These are phyloP conservation scores for Dipus sagitta DNA, from an alignment of 2,797 vertebrate genomes.

Conservation along the genomic window DNA sequence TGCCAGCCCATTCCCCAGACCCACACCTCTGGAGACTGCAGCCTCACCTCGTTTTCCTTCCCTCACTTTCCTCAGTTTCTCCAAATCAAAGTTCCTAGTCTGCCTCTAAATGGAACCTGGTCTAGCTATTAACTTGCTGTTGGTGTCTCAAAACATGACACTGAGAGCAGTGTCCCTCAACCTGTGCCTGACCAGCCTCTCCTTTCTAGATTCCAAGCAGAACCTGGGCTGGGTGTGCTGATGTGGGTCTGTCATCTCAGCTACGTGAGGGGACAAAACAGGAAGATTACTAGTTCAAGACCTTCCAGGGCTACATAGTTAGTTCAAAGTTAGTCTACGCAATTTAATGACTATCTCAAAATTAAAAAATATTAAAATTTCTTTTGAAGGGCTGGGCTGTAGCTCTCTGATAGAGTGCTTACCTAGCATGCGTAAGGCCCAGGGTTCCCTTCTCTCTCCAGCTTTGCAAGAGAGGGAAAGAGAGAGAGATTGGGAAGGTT, in stretches of 20 bases:
- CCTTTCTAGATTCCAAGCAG: not conserved
- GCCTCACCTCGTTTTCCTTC: not conserved
- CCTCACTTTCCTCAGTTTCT: not conserved
- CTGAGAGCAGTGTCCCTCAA: not conserved
- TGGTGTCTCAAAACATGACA: not conserved
- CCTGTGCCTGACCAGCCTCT: not conserved
- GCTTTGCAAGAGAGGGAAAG: no score
- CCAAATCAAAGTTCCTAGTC: constrained; percentile 16
- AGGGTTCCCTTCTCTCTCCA: not conserved
- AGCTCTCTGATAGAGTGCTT: not conserved
- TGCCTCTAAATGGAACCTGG: not conserved
- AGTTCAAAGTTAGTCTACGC: not conserved
- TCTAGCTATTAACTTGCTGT: not conserved
- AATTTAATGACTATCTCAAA: not conserved
- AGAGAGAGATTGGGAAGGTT: not conserved
- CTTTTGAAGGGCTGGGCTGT: not conserved
- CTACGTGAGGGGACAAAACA: no score
- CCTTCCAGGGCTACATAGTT: not conserved
- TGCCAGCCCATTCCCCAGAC: not conserved
- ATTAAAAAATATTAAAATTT: not conserved
- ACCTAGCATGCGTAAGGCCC: no score
- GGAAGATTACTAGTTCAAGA: not conserved
- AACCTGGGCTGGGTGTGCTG: not conserved
- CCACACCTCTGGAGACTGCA: not conserved
- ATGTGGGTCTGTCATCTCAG: not conserved